Evolutionary conservation across 2,113 vertebrate genomes (phyloP).

Genomic region (Murina feae): DNA sequence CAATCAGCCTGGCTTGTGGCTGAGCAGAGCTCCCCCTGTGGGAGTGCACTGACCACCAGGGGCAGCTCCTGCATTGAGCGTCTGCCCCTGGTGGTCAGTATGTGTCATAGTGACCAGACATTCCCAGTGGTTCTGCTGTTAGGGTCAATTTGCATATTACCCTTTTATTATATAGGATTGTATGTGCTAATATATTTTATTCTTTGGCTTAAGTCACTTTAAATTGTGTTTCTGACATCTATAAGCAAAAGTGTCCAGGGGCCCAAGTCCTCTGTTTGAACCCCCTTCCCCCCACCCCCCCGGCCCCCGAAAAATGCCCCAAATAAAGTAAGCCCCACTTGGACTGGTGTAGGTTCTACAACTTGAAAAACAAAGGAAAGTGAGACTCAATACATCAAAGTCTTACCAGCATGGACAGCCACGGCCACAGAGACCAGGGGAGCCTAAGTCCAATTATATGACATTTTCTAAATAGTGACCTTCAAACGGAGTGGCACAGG

Average conservation of each 20-base stretch:
- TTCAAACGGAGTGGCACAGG: not conserved
- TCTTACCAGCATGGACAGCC: fast-evolving
- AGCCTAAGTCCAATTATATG: not conserved
- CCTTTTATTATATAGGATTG: too few species aligned
- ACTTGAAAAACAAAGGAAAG: not conserved
- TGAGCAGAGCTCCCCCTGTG: too few species aligned
- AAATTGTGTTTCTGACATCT: not conserved
- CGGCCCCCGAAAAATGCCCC: not conserved
- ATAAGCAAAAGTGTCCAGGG: not conserved
- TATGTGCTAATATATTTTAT: not conserved
- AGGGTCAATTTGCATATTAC: too few species aligned
- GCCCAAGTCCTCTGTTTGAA: not conserved
- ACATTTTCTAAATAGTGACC: not conserved
- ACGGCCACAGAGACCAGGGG: not conserved
- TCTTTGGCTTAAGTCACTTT: not conserved
- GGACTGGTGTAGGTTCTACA: not conserved
- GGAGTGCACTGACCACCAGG: too few species aligned
- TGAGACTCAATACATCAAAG: not conserved
- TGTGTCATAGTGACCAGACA: too few species aligned
- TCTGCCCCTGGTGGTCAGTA: too few species aligned
- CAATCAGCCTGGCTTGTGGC: too few species aligned
- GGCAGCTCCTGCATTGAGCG: too few species aligned
- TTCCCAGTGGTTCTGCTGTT: too few species aligned
- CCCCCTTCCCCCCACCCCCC: too few species aligned
- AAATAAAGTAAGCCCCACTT: not conserved